Conservation (phyloP, 1,140 invertebrate species). For the Orussus abietinus region DNA sequence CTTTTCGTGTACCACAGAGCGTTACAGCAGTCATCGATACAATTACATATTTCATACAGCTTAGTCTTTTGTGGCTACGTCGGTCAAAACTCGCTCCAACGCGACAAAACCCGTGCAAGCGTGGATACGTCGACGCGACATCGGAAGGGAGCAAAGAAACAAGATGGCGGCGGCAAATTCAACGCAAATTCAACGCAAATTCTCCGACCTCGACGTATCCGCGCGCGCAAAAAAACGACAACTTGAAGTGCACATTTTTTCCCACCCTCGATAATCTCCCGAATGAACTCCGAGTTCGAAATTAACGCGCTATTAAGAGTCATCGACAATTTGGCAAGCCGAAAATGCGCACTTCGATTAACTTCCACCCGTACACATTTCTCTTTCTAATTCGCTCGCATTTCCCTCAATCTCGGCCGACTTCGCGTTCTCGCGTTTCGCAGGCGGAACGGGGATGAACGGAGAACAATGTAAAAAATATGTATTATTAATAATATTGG, state of each 20-base stretch:
- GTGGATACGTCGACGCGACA: too few relatives aligned
- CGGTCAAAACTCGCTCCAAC: too few relatives aligned
- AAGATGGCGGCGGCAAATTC: too few relatives aligned
- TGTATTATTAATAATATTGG: constrained; percentile 49
- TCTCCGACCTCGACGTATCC: too few relatives aligned
- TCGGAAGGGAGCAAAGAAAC: too few relatives aligned
- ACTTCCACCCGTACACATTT: background rate
- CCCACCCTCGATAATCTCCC: constrained; percentile 11
- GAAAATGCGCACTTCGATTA: constrained; percentile 15
- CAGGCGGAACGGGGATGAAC: constrained; percentile 36
- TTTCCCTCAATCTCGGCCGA: too few relatives aligned
- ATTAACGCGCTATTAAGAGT: too few relatives aligned
- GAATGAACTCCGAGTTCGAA: constrained; percentile 6
- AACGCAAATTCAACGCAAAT: too few relatives aligned
- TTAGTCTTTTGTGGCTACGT: constrained; percentile 21
- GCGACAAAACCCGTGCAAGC: too few relatives aligned
- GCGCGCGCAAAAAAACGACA: too few relatives aligned
- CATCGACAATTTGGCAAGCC: too few relatives aligned
- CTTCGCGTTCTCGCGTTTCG: constrained; percentile 9
- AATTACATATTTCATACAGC: constrained; percentile 22
- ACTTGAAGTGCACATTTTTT: constrained; percentile 12
- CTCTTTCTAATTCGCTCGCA: constrained; percentile 7
- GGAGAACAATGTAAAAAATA: constrained; percentile 39
- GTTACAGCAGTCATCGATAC: constrained; percentile 20
- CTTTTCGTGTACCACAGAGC: constrained; percentile 11